Conservation (phyloP, 2,797 vertebrate genomes). For the Yasuhikotakia modesta region DNA sequence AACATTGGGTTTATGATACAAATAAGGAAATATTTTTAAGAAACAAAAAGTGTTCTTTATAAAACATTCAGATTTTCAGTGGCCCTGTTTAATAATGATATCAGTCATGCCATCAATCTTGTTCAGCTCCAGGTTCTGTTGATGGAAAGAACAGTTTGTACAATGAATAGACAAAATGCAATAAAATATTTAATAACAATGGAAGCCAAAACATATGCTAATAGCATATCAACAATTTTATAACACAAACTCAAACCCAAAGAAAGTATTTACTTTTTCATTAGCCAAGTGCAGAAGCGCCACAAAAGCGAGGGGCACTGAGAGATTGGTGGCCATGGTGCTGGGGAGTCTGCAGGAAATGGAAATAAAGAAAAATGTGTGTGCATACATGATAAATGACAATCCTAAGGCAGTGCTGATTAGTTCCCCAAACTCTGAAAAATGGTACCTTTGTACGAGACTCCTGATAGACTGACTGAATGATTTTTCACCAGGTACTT, state of each 20-base stretch:
- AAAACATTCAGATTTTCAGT: conserved; percentile 60
- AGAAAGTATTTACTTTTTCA: conserved; percentile 84
- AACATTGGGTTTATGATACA: conserved; percentile 25
- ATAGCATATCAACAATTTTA: background rate
- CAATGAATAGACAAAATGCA: background rate
- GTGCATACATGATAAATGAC: background rate
- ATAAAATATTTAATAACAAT: too few relatives aligned
- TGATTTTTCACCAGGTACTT: conserved; percentile 76
- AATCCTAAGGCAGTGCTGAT: conserved; percentile 16
- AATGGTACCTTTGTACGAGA: conserved; percentile 81
- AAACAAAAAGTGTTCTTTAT: background rate
- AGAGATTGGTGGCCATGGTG: conserved; percentile 88
- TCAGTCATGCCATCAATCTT: conserved; percentile 88
- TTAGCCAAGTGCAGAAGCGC: conserved; percentile 92
- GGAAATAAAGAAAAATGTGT: background rate
- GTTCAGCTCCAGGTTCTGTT: conserved; percentile 87
- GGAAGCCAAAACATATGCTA: background rate
- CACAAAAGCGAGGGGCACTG: conserved; percentile 87
- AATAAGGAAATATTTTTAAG: background rate
- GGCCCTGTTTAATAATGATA: conserved; percentile 82
- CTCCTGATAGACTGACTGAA: conserved; percentile 82
- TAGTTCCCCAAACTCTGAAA: background rate
- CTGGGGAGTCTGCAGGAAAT: conserved; percentile 79
- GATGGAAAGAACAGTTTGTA: conserved; percentile 40
- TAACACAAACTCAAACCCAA: background rate